These are phyloP conservation scores for Steromphala cineraria DNA, from an alignment of 2,888 invertebrate genomes.

Conservation along the genomic window DNA sequence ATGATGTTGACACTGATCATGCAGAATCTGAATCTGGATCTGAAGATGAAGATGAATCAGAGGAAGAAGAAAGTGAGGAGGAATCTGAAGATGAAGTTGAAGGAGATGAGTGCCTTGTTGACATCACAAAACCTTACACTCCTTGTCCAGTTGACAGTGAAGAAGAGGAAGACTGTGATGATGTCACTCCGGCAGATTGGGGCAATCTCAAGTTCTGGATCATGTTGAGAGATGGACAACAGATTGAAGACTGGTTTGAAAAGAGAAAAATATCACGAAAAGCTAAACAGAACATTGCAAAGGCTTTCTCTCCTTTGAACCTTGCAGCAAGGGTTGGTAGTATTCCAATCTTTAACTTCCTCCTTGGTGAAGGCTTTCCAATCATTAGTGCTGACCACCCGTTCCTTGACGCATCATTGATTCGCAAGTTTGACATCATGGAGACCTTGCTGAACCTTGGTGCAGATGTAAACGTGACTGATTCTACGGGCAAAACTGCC, in stretches of 20 bases:
- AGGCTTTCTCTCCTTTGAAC: neutral
- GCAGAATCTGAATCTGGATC: neutral
- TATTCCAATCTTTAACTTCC: neutral
- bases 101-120: neutral
- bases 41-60: neutral
- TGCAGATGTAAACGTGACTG: neutral
- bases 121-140: neutral
- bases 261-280: neutral
- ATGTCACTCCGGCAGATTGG: neutral
- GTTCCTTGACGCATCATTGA: neutral
- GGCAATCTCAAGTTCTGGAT: neutral
- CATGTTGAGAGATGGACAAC: neutral
- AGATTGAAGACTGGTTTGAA: neutral
- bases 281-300: neutral
- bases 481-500: neutral
- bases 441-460: neutral
- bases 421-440: neutral
- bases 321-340: neutral
- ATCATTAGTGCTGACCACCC: too few species aligned
- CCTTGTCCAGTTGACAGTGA: neutral
- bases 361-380: constrained; percentile 8
- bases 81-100: neutral
- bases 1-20: neutral
- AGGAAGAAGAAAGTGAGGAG: neutral
- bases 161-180: neutral